Evolutionary conservation across 2,113 vertebrate species (phyloP).

Genomic region (Zosterops pallidus): DNA sequence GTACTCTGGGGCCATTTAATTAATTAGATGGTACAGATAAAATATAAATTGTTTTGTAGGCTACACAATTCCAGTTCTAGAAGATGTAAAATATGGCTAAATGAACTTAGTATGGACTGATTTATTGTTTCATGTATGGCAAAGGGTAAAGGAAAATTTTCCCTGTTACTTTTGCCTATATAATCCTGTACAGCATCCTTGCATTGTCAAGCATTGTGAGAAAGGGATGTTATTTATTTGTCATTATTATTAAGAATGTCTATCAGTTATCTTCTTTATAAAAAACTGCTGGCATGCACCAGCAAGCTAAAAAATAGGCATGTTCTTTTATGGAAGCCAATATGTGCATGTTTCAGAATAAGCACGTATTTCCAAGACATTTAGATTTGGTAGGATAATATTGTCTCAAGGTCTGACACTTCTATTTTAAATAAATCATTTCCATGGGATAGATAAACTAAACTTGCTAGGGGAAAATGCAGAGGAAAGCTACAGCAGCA

Average conservation of each 20-base stretch:
- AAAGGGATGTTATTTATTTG: slow-evolving; percentile 45
- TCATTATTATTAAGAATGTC: slow-evolving; percentile 30
- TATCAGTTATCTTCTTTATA: slow-evolving; percentile 8
- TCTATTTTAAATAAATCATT: slow-evolving; percentile 17
- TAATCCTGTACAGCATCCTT: slow-evolving; percentile 24
- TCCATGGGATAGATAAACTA: neutral
- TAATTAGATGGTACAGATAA: slow-evolving; percentile 86
- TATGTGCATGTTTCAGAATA: neutral
- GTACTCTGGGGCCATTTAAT: slow-evolving; percentile 85
- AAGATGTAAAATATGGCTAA: slow-evolving; percentile 71
- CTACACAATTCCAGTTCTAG: slow-evolving; percentile 74
- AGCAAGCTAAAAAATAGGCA: neutral
- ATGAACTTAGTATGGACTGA: slow-evolving; percentile 64
- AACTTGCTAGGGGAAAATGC: neutral
- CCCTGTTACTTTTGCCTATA: slow-evolving; percentile 31
- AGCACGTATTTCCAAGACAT: slow-evolving; percentile 9
- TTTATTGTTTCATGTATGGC: slow-evolving; percentile 41
- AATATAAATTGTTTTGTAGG: slow-evolving; percentile 81
- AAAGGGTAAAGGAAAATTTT: slow-evolving; percentile 31
- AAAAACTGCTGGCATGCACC: neutral
- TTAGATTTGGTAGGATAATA: slow-evolving; percentile 27
- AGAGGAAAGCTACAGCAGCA: neutral
- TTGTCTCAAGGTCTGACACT: slow-evolving; percentile 22
- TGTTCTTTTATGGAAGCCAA: neutral
- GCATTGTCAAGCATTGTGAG: slow-evolving; percentile 10